Evolutionary conservation across 1,140 invertebrate species (phyloP), one percentile per base, ranked within the genome.

Genomic region (Papilio machaon): DNA sequence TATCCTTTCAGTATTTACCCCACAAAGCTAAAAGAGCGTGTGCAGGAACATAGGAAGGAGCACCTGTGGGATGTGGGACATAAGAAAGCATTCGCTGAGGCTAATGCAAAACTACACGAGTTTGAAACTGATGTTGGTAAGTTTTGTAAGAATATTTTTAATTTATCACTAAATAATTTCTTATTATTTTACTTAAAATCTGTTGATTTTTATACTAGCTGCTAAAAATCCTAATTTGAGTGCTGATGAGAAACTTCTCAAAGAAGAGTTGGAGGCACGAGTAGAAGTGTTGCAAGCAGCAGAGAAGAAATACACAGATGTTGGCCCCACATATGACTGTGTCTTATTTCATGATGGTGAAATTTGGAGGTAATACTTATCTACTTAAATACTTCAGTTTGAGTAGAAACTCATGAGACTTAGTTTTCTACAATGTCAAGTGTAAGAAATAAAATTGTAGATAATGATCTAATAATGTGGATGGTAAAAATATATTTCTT

Each of bases 261-360:
- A 98, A 91, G 99, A 99, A 91, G 98, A 99, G 90, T 91, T 98
- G 3, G 98, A 99, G 88, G 96, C 97, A 19, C 96, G 97, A 89
- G 94, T 99, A 49, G 99, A 99, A 85, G 95, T 98, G 77, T 95
- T 99, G 35, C 97, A 96, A 82, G 95, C 93, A 83, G 95, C 97
- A 73, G 99, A 99, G 85, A 99, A 99, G 92, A 98, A 99, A 90
- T 98, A 97, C 91, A 95, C 92, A 81, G 98, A 99, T 94, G 90
- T 97, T 79, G 98, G 98, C 35, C 98, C 98, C 30, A 96, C 98
- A 13, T 99, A 97, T 94, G 99, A 99, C 93, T 99, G 98, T 95
- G 95, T 99, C 79, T 96, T 99, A 13, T 99, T 98, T 92, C 96
- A 99, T 83, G 94, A 95, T 88, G 94, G 94, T 23, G 88, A 81